phyloP scores from a whole-genome alignment of 2,113 vertebrate species.

The Panthera uncia region DNA sequence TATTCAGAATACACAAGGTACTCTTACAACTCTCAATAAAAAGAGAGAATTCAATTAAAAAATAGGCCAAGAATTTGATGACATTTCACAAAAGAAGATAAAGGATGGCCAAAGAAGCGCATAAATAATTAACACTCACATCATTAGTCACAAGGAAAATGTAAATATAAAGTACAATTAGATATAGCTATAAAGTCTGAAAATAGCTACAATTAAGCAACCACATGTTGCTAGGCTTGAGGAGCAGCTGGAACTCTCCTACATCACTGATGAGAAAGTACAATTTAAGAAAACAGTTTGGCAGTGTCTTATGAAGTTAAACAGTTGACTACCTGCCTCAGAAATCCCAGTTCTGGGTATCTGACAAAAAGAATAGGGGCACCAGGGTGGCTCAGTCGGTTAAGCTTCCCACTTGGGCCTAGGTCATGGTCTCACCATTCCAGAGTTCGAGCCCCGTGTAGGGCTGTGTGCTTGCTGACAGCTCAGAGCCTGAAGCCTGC shows the following conservation, averaged over 20 bases:
- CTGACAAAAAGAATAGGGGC: no score
- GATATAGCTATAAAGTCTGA: not conserved
- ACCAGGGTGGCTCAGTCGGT: no score
- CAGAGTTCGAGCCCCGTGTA: no score
- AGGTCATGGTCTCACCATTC: no score
- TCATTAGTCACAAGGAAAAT: not conserved
- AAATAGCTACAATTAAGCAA: not conserved
- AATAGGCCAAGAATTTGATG: not conserved
- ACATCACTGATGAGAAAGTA: not conserved
- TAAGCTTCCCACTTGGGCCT: no score
- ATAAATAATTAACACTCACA: not conserved
- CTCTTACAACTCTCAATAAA: not conserved
- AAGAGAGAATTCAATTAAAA: not conserved
- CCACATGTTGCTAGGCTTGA: not conserved
- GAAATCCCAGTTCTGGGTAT: not conserved
- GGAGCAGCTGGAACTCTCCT: not conserved
- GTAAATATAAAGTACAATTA: not conserved
- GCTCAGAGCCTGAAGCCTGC: no score
- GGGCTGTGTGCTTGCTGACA: no score
- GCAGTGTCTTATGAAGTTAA: not conserved
- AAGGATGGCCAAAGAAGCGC: not conserved
- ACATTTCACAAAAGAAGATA: not conserved
- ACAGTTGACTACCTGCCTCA: not conserved
- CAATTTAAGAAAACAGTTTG: not conserved
- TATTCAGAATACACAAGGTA: not conserved